phyloP scores from a whole-genome alignment of 2,888 invertebrate genomes.

The Elysia crispata region DNA sequence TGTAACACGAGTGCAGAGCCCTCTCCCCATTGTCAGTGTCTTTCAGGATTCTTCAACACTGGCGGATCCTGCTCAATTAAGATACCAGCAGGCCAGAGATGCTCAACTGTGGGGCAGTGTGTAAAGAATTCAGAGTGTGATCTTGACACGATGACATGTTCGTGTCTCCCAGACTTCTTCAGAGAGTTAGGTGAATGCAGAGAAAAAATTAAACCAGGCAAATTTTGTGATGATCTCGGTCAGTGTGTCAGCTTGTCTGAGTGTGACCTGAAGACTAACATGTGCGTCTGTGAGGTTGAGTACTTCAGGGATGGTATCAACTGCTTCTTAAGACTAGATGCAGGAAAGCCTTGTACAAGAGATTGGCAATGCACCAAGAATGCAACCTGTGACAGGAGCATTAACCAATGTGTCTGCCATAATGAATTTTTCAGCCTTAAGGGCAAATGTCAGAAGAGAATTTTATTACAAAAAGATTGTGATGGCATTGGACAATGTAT shows the following conservation, averaged over 20 bases:
- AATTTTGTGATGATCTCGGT: conserved; percentile 41
- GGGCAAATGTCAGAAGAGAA: conserved; percentile 27
- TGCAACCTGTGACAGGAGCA: conserved; percentile 32
- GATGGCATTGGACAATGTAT: conserved; percentile 43
- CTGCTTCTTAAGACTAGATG: conserved; percentile 42
- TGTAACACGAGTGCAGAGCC: conserved; percentile 36
- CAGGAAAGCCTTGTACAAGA: conserved; percentile 34
- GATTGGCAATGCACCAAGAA: conserved; percentile 37
- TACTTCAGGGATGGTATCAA: conserved; percentile 37
- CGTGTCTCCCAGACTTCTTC: conserved; percentile 39
- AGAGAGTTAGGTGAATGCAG: conserved; percentile 41
- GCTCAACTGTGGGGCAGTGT: conserved; percentile 45
- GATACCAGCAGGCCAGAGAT: conserved; percentile 31
- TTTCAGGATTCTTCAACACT: conserved; percentile 22
- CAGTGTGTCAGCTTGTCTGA: conserved; percentile 48
- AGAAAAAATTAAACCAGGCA: conserved; percentile 27
- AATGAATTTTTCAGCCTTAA: conserved; percentile 38
- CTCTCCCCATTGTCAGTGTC: conserved; percentile 38
- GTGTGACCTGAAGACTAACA: conserved; percentile 28
- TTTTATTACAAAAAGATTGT: conserved; percentile 34
- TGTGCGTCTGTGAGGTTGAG: conserved; percentile 38
- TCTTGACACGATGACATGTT: conserved; percentile 22
- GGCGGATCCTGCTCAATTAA: conserved; percentile 29
- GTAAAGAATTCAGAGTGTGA: conserved; percentile 46
- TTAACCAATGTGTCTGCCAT: conserved; percentile 36